Conservation (phyloP, 2,888 invertebrate genomes). For the Microchrysa polita region DNA sequence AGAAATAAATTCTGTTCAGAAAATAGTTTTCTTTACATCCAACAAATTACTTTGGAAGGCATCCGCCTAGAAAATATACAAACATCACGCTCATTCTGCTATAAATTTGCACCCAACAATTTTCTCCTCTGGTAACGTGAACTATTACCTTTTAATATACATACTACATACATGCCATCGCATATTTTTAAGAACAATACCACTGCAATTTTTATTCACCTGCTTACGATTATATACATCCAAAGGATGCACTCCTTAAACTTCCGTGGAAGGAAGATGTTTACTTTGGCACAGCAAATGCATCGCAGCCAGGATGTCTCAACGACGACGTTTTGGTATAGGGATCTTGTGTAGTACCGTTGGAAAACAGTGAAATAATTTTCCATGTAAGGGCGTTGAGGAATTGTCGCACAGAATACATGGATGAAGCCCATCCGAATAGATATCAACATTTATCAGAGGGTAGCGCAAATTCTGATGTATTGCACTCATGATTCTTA, state of each 20-base stretch:
- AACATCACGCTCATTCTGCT: not conserved
- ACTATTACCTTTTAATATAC: not conserved
- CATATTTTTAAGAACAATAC: not conserved
- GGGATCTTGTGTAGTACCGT: not conserved
- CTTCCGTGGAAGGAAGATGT: not conserved
- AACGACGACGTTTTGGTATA: not conserved
- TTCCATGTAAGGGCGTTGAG: constrained; percentile 19
- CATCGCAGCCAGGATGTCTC: not conserved
- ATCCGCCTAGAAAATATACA: not conserved
- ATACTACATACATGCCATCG: not conserved
- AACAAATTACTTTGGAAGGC: no score
- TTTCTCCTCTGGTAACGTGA: no score
- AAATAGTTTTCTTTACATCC: no score
- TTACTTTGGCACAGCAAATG: no score
- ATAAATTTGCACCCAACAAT: not conserved
- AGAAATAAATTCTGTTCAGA: no score
- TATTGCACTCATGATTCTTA: constrained; percentile 11
- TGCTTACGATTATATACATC: constrained; percentile 7
- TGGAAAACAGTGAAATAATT: constrained; percentile 30
- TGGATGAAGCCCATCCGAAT: constrained; percentile 12
- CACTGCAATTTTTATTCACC: constrained; percentile 18
- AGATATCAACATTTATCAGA: constrained; percentile 23
- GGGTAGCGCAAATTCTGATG: constrained; percentile 26
- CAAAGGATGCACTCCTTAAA: not conserved
- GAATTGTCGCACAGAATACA: constrained; percentile 13